A percentile compares a stretch with the other conserved stretches of the same genome.
phyloP scores from a whole-genome alignment of 2,113 vertebrate species.

The Saccopteryx leptura region DNA sequence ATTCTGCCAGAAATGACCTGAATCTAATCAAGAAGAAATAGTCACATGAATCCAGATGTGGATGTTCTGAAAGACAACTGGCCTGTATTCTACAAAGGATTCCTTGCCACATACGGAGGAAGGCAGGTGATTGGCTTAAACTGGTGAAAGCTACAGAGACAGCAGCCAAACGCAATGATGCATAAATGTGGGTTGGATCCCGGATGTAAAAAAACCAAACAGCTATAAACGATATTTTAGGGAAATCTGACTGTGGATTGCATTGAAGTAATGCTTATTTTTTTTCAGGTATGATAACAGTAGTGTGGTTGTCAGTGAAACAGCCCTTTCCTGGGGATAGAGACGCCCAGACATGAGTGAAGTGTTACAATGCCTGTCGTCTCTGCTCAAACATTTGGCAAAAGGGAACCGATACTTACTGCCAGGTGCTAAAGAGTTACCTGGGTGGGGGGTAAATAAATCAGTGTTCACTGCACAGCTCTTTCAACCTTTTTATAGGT shows the following conservation, averaged over 20 bases:
- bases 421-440: neutral
- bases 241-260: neutral
- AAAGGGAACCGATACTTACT: neutral
- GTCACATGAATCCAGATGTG: neutral
- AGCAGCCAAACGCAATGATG: neutral
- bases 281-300: neutral
- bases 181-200: neutral
- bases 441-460: neutral
- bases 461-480: neutral
- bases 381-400: neutral
- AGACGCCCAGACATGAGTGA: neutral
- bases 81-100: neutral
- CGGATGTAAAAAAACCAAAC: neutral
- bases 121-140: neutral
- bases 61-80: neutral
- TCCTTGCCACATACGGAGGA: neutral
- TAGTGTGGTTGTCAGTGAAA: neutral
- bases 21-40: neutral
- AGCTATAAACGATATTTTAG: neutral
- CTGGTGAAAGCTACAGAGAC: neutral
- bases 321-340: neutral
- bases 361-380: neutral
- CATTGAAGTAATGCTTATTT: neutral
- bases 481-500: neutral
- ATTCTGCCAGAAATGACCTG: neutral